Evolutionary conservation across 1,140 invertebrate species (phyloP), one percentile per base, ranked within the genome.

Genomic region (Sycophila sp.): DNA sequence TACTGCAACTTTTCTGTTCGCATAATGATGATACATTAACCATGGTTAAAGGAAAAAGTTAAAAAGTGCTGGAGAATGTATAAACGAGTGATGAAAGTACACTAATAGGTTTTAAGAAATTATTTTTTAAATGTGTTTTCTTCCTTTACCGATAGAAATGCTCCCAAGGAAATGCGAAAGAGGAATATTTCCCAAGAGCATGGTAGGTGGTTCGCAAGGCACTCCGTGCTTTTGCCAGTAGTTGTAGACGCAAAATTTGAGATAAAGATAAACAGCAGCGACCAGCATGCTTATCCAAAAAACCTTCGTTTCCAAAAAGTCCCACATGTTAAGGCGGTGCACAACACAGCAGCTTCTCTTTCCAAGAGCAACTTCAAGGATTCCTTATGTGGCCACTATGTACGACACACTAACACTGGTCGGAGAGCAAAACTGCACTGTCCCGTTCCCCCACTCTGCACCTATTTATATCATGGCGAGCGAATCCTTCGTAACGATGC

Each of bases 181-280:
- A 40, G 76, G 72, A 11, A 88, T 75, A 75, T 88, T 86, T 2
- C 88, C 88, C 47, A 85, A 86, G 6, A 85, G 79, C 55, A 86
- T 80, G 4, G 71, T 65, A 0, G 87, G 83, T 32, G 80, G 77
- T 2, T 77, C 42, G 36, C 72, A 73, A 4, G 77, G 77, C 19
- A 84, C 73, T 1, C 72, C 73, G 24, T 68, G 40, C 55, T 72
- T 73, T 34, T 71, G 56, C 81, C 82, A 85, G 34, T 79, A 82
- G 15, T 76, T 62, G 26, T 76, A 77, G 38, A 76, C 74, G 38
- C 17, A 55, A 19, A 73, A 76, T 34, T 75, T 77, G 2, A 76
- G 15, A 47, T 76, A 80, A 15, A 75, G 13, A 22, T 77, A 77
- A 26, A 75, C 2, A 19, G 26, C 19, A 1, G 10, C 24, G 1